Conservation (phyloP, 2,797 vertebrate species). For the Pteronotus mesoamericanus region DNA sequence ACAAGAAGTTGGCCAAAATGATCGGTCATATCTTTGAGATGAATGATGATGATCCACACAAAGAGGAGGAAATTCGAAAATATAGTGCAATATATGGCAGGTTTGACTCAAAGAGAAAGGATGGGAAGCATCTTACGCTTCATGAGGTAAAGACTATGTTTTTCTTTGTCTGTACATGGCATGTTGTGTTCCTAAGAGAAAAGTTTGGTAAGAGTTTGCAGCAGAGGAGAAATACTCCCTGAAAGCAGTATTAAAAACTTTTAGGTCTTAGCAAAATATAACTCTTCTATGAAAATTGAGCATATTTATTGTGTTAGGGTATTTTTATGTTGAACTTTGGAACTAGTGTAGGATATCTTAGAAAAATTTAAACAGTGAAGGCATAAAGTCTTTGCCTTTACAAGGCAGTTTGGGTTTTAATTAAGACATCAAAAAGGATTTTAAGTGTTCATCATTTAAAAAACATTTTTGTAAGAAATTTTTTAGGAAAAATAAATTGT, state of each 20-base stretch:
- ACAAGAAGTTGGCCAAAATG: conserved; percentile 98
- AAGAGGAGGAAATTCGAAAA: conserved; percentile 96
- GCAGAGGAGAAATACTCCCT: neutral
- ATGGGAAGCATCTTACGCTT: conserved; percentile 96
- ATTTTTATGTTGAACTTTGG: conserved; percentile 19
- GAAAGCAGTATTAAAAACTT: neutral
- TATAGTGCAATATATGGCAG: conserved; percentile 99
- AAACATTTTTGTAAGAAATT: neutral
- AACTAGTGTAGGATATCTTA: neutral
- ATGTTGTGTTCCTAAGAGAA: neutral
- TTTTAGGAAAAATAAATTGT: neutral
- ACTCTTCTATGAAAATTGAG: neutral
- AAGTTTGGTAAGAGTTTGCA: neutral
- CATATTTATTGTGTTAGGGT: neutral
- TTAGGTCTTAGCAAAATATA: neutral
- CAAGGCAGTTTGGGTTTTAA: neutral
- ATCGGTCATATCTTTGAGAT: conserved; percentile 98
- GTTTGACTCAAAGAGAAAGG: conserved; percentile 97
- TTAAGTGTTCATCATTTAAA: neutral
- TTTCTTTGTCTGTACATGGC: neutral
- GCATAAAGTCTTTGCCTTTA: neutral
- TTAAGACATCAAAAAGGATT: conserved; percentile 20
- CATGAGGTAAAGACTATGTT: conserved; percentile 88
- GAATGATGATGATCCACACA: conserved; percentile 91
- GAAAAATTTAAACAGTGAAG: conserved; percentile 16